Base-by-base conservation (phyloP, 1,140 invertebrate genomes). In the Drosophila tropicalis region DNA sequence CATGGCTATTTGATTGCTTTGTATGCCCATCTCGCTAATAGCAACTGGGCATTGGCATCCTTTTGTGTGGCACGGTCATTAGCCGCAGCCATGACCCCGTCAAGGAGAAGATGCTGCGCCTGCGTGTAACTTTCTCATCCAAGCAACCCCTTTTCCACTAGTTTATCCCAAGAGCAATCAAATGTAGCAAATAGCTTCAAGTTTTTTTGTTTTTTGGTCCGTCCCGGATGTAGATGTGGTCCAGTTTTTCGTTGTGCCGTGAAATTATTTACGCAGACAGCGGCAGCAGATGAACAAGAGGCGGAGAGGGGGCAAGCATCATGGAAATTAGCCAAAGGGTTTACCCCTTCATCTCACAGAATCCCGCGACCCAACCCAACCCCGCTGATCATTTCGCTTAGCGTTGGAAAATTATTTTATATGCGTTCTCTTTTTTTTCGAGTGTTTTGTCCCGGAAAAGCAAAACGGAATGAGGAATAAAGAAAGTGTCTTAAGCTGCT, bases 401-500 rank as follows among this genome's bases (percentile, higher is more conserved):
- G 67, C 73, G 76, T 51, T 72, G 60, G 66, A 62, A 67, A 82
- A 80, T 29, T 79, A 87, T 81, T 69, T 70, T 68, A 56, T 78
- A 77, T 68, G 69, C 73, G 29, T 29, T 29, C 6, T 79, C 65
- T 36, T 69, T 75, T 68, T 75, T 87, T 87, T 84, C 69, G 80
- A 83, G 84, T 89, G 84, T 87, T 79, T 60, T 74, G 63, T 77
- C 17, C 58, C 79, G 79, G 79, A 87, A 87, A 87, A 82, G 74
- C 17, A 47, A 47, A 39, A 13, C 67, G 67, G 63, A 44, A 76
- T 73, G 62, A 29, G 5, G 29, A 67, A 64, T 69, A 55, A 61
- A 66, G 67, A 77, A 89, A 78, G 85, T 89, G 80, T 81, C 80
- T 72, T 89, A 89, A 89, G 84, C 85, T 83, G 85, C 85, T 90